A percentile compares a stretch with the other conserved stretches of the same genome.
phyloP scores from a whole-genome alignment of 2,113 vertebrate genomes.

The human region DNA sequence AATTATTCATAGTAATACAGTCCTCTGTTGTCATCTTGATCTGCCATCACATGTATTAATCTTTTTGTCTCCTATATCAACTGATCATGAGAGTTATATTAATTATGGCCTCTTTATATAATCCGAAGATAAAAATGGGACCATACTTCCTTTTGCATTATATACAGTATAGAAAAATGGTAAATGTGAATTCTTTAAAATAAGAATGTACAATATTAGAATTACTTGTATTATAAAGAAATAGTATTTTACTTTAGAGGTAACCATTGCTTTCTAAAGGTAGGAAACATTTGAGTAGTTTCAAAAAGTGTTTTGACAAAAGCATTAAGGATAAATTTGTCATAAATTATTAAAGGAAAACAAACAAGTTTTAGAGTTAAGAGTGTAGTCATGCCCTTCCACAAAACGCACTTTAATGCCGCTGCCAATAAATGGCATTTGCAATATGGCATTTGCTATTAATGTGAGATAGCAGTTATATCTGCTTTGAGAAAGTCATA shows the following conservation, averaged over 20 bases:
- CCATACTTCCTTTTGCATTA: background rate
- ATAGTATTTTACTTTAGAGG: background rate
- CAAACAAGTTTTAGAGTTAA: background rate
- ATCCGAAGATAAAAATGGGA: background rate
- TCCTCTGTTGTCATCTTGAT: background rate
- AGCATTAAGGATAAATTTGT: background rate
- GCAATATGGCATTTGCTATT: background rate
- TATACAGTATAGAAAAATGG: background rate
- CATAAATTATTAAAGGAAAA: constrained; percentile 11
- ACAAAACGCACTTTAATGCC: background rate
- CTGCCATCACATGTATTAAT: background rate
- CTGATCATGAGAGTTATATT: background rate
- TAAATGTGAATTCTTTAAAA: background rate
- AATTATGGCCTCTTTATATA: background rate
- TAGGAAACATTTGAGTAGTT: background rate
- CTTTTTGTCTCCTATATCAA: background rate
- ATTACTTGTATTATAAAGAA: background rate
- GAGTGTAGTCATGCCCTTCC: background rate
- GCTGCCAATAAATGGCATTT: background rate
- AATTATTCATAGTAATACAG: background rate
- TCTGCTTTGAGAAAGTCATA: background rate
- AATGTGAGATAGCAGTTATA: background rate
- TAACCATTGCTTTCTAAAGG: constrained; percentile 8
- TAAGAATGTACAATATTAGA: background rate
- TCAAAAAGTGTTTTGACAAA: background rate